phyloP scores from a whole-genome alignment of 1,140 invertebrate genomes.

The Oppia nitens region DNA sequence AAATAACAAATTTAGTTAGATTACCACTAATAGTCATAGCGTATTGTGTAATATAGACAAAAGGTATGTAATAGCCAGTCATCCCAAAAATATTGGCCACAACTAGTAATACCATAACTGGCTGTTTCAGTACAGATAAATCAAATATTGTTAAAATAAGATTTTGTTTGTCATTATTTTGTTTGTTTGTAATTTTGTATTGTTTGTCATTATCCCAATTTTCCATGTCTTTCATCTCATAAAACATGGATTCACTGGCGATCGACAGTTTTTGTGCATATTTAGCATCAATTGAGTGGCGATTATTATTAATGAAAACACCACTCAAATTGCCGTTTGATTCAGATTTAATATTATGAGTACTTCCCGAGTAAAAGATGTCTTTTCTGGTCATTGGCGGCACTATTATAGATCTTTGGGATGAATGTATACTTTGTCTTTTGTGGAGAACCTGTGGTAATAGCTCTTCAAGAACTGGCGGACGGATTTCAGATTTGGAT shows the following conservation, averaged over 20 bases:
- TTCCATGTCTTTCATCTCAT: not conserved
- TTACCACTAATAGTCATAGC: conserved; percentile 38
- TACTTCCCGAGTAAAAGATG: conserved; percentile 93
- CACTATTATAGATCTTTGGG: conserved; percentile 37
- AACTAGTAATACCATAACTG: conserved; percentile 77
- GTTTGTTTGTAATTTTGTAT: no score
- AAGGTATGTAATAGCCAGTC: conserved; percentile 86
- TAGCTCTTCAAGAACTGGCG: not conserved
- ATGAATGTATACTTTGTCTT: not conserved
- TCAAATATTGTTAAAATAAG: not conserved
- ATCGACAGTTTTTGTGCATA: not conserved
- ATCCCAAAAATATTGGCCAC: conserved; percentile 86
- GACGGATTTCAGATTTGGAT: not conserved
- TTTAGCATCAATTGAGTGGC: no score
- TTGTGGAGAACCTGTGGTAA: not conserved
- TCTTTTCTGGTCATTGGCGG: conserved; percentile 87
- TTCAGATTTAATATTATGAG: conserved; percentile 46
- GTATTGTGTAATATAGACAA: conserved; percentile 56
- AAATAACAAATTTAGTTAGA: not conserved
- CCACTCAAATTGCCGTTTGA: not conserved
- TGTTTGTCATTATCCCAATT: no score
- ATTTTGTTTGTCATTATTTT: no score
- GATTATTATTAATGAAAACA: not conserved
- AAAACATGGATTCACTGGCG: not conserved
- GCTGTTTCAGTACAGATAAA: conserved; percentile 25